phyloP scores from a whole-genome alignment of 1,140 invertebrate species.

The Nylanderia fulva region DNA sequence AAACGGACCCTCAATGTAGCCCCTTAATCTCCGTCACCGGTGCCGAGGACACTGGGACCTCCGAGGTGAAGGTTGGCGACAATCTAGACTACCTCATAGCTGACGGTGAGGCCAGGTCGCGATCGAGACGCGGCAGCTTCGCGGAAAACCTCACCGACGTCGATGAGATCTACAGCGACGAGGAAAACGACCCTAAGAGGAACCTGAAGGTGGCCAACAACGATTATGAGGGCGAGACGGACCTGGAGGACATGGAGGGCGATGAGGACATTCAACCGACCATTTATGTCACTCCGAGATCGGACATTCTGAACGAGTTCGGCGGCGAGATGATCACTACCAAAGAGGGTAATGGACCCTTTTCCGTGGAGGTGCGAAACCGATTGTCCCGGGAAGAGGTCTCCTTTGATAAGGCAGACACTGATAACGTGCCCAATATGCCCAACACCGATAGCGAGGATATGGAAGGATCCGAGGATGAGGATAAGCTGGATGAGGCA shows the following conservation, averaged over 20 bases:
- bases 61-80: slow-evolving; percentile 2
- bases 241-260: slow-evolving; percentile 81
- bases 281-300: slow-evolving; percentile 74
- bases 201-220: slow-evolving; percentile 67
- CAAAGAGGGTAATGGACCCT: slow-evolving; percentile 84
- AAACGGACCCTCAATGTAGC: slow-evolving; percentile 22
- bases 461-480: slow-evolving; percentile 80
- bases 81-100: slow-evolving; percentile 63
- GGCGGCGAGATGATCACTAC: slow-evolving; percentile 82
- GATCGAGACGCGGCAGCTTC: slow-evolving; percentile 75
- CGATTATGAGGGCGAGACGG: slow-evolving; percentile 78
- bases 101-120: slow-evolving; percentile 60
- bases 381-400: slow-evolving; percentile 77
- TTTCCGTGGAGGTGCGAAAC: slow-evolving; percentile 83
- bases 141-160: slow-evolving; percentile 81
- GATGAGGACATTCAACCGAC: slow-evolving; percentile 75
- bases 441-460: slow-evolving; percentile 83
- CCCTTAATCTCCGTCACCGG: slow-evolving; percentile 80
- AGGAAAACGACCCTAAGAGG: slow-evolving; percentile 63
- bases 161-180: slow-evolving; percentile 83
- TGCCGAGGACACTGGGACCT: slow-evolving; percentile 66
- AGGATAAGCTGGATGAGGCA: slow-evolving; percentile 57
- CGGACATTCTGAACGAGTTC: slow-evolving; percentile 80
- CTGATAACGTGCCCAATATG: slow-evolving; percentile 63
- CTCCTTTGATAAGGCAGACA: background rate